phyloP scores from a whole-genome alignment of 1,140 invertebrate species.

The Drosophila nikananu region DNA sequence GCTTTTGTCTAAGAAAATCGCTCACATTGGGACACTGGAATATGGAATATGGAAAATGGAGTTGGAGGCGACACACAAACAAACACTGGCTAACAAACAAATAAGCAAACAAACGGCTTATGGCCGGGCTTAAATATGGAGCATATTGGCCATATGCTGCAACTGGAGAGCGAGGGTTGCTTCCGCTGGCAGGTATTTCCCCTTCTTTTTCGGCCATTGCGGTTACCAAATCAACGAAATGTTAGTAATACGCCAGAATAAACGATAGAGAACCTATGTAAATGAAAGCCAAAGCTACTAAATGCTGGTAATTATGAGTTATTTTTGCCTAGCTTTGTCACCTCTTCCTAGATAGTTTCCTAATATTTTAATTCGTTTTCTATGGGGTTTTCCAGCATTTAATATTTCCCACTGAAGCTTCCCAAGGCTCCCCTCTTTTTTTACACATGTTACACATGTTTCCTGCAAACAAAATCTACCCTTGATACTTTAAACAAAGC shows the following conservation, averaged over 20 bases:
- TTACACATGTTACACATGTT: neutral
- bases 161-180: slow-evolving; percentile 10
- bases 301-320: neutral
- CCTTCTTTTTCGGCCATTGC: slow-evolving; percentile 24
- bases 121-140: slow-evolving; percentile 51
- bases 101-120: slow-evolving; percentile 48
- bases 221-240: slow-evolving; percentile 62
- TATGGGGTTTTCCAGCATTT: neutral
- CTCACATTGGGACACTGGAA: neutral
- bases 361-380: neutral
- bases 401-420: neutral
- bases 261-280: neutral
- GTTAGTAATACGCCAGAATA: slow-evolving; percentile 12
- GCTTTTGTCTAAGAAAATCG: neutral
- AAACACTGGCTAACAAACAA: slow-evolving; percentile 17
- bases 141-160: slow-evolving; percentile 11
- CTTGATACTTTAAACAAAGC: slow-evolving; percentile 20
- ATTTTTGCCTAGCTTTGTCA: neutral
- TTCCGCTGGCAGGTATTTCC: neutral
- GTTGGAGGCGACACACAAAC: slow-evolving; percentile 11
- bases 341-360: neutral
- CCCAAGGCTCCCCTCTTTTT: neutral
- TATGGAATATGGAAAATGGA: neutral
- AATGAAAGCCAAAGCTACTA: neutral
- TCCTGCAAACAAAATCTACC: neutral